Conservation (phyloP, 2,888 invertebrate species). For the Cyclophora punctaria region DNA sequence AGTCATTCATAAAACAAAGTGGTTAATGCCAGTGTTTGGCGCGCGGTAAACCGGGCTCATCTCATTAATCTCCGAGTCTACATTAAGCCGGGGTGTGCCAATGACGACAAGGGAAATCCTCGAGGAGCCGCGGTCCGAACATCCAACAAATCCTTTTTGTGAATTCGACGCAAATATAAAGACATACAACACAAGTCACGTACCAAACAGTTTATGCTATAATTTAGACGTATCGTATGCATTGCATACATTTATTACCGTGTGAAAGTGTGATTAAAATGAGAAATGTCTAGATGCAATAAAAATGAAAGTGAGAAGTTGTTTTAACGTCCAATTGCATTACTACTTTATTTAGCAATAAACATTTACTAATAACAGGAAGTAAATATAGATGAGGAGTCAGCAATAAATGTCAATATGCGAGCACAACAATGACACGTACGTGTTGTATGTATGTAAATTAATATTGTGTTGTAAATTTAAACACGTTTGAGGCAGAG, state of each 20-base stretch:
- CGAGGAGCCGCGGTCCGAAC: slow-evolving; percentile 41
- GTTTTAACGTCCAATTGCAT: slow-evolving; percentile 1
- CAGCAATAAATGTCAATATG: slow-evolving; percentile 10
- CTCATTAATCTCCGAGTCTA: slow-evolving; percentile 67
- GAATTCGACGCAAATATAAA: slow-evolving; percentile 56
- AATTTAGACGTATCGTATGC: too few relatives aligned
- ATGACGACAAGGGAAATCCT: slow-evolving; percentile 65
- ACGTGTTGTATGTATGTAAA: slow-evolving; percentile 21
- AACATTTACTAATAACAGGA: background rate
- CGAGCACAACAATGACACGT: slow-evolving; percentile 15
- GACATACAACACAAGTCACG: slow-evolving; percentile 1
- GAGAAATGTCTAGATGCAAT: too few relatives aligned
- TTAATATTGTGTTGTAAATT: slow-evolving; percentile 43
- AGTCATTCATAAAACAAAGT: slow-evolving; percentile 31
- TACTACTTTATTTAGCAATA: background rate
- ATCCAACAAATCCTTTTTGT: slow-evolving; percentile 58
- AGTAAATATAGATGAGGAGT: slow-evolving; percentile 12
- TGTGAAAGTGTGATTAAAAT: too few relatives aligned
- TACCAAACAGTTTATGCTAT: too few relatives aligned
- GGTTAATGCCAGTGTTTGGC: slow-evolving; percentile 27
- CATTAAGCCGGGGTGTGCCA: slow-evolving; percentile 65
- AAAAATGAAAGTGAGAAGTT: too few relatives aligned
- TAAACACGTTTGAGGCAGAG: slow-evolving; percentile 42
- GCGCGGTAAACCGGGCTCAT: slow-evolving; percentile 38
- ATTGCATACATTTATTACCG: too few relatives aligned